Evolutionary conservation across 2,113 vertebrate genomes (phyloP), one percentile per base, ranked within the genome.

Genomic region (Perca fluviatilis): DNA sequence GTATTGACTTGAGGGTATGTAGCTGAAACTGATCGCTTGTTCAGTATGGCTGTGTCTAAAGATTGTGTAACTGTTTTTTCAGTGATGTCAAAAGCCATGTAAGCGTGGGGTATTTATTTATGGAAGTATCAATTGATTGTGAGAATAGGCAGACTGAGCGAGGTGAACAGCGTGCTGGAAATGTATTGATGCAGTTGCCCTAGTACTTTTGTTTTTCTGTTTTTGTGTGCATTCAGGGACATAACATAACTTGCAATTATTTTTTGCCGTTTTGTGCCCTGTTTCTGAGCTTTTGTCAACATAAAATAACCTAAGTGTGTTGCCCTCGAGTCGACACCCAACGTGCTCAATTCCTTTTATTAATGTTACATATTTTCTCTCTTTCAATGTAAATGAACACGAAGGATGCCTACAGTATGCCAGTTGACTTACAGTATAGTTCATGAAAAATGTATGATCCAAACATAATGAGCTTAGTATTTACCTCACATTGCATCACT

Each of bases 31-130:
- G 75, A 83, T 54, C 13, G 60, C 40, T 82, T 82, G 78, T 82
- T 74, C n/a, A 69, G 53, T 81, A 30, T 46, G n/a, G 81, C 66
- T 86, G 67, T 83, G 54, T 78, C 70, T 86, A 69, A 86, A 81
- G 69, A 85, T 83, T 63, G 66, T 78, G 57, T 78, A 76, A 66
- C 16, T 64, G 68, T 53, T 25, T 82, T 82, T 62, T 63, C 66
- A 78, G 78, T 62, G 51, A 78, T 63, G 82, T 81, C 51, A 68
- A 46, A 79, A 77, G 51, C 67, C 73, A 76, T 64, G 61, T 82
- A 73, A 78, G 91, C 80, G 68, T 69, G 82, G 87, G 91, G 74
- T 95, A 92, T 95, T 95, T 95, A 95, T 95, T 94, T 86, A 84
- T 76, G 89, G 65, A 78, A 83, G 57, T 86, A 27, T 58, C 10